Percentiles rank a stretch among this genome's conserved stretches.
phyloP scores from a whole-genome alignment of 2,113 vertebrate species.

The Alethe castanea region DNA sequence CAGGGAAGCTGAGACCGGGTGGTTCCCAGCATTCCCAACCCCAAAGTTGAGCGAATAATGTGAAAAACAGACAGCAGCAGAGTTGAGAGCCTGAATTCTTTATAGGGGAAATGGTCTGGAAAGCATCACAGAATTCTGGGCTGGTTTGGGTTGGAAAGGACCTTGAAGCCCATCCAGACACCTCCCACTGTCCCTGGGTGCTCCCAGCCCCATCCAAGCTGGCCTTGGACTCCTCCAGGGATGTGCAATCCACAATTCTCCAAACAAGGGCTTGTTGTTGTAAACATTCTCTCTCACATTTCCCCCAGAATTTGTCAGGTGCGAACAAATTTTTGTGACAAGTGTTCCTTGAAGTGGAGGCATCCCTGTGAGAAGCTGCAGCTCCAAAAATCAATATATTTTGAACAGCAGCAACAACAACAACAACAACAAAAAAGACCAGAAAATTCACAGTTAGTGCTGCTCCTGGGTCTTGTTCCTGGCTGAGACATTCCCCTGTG shows the following conservation, averaged over 20 bases:
- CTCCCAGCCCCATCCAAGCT: fast-evolving
- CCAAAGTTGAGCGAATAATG: background rate
- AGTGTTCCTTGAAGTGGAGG: background rate
- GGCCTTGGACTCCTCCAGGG: background rate
- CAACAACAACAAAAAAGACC: too few species aligned
- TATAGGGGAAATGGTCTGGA: background rate
- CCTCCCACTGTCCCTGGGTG: background rate
- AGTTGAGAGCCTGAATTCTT: background rate
- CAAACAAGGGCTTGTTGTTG: background rate
- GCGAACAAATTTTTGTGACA: background rate
- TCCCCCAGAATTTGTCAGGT: background rate
- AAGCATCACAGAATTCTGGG: background rate
- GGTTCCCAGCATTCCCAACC: background rate
- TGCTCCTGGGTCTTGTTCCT: background rate
- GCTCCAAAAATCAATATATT: background rate
- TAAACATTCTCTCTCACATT: background rate
- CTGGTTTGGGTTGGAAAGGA: background rate
- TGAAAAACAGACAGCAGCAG: fast-evolving
- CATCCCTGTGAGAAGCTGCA: background rate
- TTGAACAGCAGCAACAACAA: background rate
- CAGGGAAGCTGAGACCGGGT: background rate
- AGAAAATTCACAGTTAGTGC: background rate
- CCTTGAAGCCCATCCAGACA: fast-evolving
- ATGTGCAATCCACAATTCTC: background rate
- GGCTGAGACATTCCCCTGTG: fast-evolving